Percentiles rank a stretch among this genome's conserved stretches.
Conservation (phyloP, 2,113 vertebrate genomes). For the Entelurus aequoreus region DNA sequence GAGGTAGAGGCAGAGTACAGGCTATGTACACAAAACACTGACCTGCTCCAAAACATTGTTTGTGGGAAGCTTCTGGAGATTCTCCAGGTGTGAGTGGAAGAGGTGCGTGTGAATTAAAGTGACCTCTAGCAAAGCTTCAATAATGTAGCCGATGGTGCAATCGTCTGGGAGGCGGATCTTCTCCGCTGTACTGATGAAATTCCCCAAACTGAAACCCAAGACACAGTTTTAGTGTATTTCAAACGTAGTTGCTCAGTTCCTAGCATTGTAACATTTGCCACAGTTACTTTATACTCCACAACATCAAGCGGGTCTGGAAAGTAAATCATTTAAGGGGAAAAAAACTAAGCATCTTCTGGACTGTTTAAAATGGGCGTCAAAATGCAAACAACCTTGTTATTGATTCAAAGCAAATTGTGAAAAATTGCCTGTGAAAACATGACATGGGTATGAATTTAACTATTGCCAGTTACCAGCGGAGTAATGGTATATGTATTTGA, state of each 20-base stretch:
- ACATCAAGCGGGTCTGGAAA: not conserved
- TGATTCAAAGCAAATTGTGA: no score
- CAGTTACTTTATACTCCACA: not conserved
- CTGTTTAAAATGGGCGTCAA: no score
- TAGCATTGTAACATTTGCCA: not conserved
- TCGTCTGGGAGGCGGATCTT: conserved; percentile 92
- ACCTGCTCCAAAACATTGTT: conserved; percentile 82
- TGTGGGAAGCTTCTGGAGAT: conserved; percentile 78
- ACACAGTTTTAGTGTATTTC: not conserved
- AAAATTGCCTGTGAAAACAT: no score
- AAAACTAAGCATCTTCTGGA: no score
- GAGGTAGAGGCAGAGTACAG: no score
- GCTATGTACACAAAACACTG: conserved; percentile 2
- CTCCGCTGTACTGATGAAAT: conserved; percentile 95
- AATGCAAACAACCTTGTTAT: no score
- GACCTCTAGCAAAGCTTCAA: conserved; percentile 89
- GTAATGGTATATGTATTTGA: no score
- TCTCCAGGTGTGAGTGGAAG: conserved; percentile 96
- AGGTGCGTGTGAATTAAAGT: conserved; percentile 78
- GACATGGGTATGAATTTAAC: no score
- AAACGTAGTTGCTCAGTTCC: not conserved
- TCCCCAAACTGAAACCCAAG: conserved; percentile 78
- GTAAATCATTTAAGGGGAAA: not conserved
- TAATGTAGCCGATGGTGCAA: conserved; percentile 95
- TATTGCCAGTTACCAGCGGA: no score